These are phyloP conservation scores for Trachymyrmex cornetzi DNA, from an alignment of 1,140 invertebrate species.

Conservation along the genomic window DNA sequence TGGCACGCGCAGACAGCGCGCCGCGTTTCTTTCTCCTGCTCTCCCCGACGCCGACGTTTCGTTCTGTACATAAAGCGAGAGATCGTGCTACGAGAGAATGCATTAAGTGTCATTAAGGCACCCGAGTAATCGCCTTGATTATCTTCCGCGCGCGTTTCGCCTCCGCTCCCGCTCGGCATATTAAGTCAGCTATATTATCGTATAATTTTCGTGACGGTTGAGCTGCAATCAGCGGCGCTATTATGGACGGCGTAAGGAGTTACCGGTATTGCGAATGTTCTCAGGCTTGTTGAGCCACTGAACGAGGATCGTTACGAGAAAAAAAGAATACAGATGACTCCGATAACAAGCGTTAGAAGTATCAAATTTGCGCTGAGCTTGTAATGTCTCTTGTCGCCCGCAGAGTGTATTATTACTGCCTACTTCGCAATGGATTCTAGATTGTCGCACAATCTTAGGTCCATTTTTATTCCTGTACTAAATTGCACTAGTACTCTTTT, in stretches of 20 bases:
- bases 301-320: background rate
- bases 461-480: too few relatives aligned
- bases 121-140: slow-evolving; percentile 22
- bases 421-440: background rate
- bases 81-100: background rate
- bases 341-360: slow-evolving; percentile 13
- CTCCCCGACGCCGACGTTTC: background rate
- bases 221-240: slow-evolving; percentile 43
- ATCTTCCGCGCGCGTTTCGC: slow-evolving; percentile 4
- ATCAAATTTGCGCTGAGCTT: background rate
- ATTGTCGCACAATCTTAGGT: background rate
- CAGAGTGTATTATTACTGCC: background rate
- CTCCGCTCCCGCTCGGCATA: background rate
- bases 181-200: slow-evolving; percentile 25
- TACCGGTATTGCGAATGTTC: background rate
- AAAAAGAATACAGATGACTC: slow-evolving; percentile 5
- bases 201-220: slow-evolving; percentile 36
- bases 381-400: background rate
- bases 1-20: background rate
- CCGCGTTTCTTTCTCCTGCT: background rate
- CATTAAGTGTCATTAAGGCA: slow-evolving; percentile 43
- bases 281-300: background rate
- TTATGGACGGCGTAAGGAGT: background rate
- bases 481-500: too few relatives aligned
- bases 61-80: background rate